Conservation (phyloP, 2,888 invertebrate species). For the Drosophila merina region DNA sequence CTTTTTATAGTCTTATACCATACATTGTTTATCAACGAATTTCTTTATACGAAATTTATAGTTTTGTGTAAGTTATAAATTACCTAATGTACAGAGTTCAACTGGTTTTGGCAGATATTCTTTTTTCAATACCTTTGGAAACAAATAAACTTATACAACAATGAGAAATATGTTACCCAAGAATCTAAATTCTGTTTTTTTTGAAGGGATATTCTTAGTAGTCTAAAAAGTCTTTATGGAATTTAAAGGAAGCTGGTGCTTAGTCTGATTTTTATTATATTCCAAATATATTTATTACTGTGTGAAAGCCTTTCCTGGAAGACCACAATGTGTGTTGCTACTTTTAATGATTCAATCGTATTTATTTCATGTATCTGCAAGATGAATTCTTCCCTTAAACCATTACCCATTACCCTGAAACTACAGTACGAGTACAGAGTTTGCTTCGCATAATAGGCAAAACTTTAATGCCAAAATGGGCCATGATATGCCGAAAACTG, state of each 20-base stretch:
- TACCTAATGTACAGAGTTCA: not conserved
- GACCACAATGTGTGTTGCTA: too few species aligned
- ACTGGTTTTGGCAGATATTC: not conserved
- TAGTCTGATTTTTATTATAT: too few species aligned
- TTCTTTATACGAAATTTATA: not conserved
- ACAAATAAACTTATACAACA: not conserved
- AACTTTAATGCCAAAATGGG: conserved; percentile 37
- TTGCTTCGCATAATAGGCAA: conserved; percentile 35
- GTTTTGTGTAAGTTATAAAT: not conserved
- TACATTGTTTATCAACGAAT: not conserved
- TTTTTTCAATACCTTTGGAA: not conserved
- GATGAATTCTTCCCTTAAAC: not conserved
- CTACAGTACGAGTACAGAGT: conserved; percentile 11
- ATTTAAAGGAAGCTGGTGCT: too few species aligned
- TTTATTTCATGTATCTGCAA: not conserved
- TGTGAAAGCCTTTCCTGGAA: too few species aligned
- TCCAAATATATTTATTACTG: too few species aligned
- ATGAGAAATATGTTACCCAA: too few species aligned
- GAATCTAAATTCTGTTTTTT: too few species aligned
- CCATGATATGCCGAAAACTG: conserved; percentile 30
- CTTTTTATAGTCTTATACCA: not conserved
- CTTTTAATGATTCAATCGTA: too few species aligned
- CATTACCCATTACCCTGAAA: conserved; percentile 1
- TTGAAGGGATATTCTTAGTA: too few species aligned
- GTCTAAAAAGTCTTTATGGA: too few species aligned